Conservation (phyloP, 1,140 invertebrate species). For the Papilio helenus region DNA sequence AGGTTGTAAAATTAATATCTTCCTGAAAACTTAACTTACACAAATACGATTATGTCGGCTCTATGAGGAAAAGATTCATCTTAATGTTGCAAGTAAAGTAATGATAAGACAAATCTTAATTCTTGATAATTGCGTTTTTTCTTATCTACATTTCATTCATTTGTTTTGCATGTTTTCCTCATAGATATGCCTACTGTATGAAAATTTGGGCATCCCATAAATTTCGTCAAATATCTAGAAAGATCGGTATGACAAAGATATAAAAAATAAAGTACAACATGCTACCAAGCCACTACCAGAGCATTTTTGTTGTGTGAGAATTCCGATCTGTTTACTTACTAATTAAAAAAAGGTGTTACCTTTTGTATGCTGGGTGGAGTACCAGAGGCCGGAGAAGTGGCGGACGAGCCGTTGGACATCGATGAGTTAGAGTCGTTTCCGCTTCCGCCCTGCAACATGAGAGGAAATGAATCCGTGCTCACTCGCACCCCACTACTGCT, state of each 20-base stretch:
- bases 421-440: slow-evolving; percentile 80
- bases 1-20: background rate
- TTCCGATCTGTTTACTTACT: too few species aligned
- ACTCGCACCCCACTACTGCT: slow-evolving; percentile 35
- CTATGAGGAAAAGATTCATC: slow-evolving; percentile 5
- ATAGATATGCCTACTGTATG: background rate
- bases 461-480: slow-evolving; percentile 47
- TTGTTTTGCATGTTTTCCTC: background rate
- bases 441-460: slow-evolving; percentile 72
- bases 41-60: background rate
- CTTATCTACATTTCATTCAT: background rate
- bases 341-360: slow-evolving; percentile 53
- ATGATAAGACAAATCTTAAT: background rate
- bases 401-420: slow-evolving; percentile 80
- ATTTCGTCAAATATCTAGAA: too few species aligned
- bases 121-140: background rate
- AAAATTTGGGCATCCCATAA: too few species aligned
- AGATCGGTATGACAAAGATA: too few species aligned
- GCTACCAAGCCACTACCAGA: too few species aligned
- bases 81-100: background rate
- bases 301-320: too few species aligned
- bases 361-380: slow-evolving; percentile 82
- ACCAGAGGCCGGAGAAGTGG: slow-evolving; percentile 77
- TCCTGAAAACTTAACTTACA: background rate
- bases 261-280: too few species aligned